Evolutionary conservation across 2,888 invertebrate genomes (phyloP), one percentile per base, ranked within the genome.

Genomic region (Ophioninae sp.): DNA sequence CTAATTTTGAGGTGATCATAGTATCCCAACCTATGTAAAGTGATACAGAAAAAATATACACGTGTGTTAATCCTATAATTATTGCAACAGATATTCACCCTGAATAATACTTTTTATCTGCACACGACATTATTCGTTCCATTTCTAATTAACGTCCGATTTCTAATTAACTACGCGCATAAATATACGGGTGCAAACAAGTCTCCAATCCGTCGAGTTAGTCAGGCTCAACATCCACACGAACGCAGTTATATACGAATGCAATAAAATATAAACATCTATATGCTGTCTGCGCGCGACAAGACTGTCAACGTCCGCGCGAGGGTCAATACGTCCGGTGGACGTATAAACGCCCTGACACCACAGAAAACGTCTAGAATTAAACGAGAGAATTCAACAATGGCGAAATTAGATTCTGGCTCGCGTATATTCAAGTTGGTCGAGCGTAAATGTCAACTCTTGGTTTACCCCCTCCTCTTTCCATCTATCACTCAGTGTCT

Each of bases 401-500:
- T 90, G 89, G 88, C 90, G 88, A 92, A 92, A 92, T 92, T 92
- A 91, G 91, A 92, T 92, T 92, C 92, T 92, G 65, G 64, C 72
- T 65, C 86, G 85, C 87, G 86, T 88, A 81, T 75, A 88, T 88
- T 88, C 86, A 86, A 87, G 84, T 75, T 88, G 86, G 88, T 74
- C 64, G 59, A 83, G 56, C 85, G 86, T 76, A 87, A 86, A 85
- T 85, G 77, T 85, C 82, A 81, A 74, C 83, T 83, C 30, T 44
- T 67, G 17, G 56, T n/a, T 39, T 65, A 64, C 44, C 39, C 30
- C 44, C 61, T 62, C 30, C 44, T 62, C 39, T 23, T 39, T 13
- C 20, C 37, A n/a, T 56, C 41, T 39, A 6, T 64, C 20, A 30
- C 30, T 30, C 30, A 30, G 30, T 30, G 30, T 37, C 37, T 23